Conservation (phyloP, 2,113 vertebrate species). For the Neogobius melanostomus region DNA sequence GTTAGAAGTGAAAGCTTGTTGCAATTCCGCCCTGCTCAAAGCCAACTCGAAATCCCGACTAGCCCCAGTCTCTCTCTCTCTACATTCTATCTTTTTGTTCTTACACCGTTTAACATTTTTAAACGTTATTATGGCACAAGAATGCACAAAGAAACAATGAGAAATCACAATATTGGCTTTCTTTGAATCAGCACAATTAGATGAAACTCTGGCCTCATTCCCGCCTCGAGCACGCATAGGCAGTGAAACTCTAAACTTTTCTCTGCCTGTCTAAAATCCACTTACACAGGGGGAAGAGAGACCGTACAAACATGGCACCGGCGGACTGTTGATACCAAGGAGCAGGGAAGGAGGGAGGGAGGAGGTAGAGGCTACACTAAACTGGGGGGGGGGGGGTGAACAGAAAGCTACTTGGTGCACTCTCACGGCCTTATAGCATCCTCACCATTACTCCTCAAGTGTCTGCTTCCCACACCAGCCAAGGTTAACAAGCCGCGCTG, state of each 20-base stretch:
- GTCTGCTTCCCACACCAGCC: conserved; percentile 72
- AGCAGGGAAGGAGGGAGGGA: neutral
- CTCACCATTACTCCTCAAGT: conserved; percentile 62
- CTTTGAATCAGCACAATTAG: neutral
- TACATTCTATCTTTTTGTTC: too few relatives aligned
- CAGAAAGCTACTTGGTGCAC: conserved; percentile 16
- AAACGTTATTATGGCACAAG: too few relatives aligned
- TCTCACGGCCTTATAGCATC: conserved; percentile 32
- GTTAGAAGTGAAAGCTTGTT: too few relatives aligned
- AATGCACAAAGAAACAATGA: neutral
- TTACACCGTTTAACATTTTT: too few relatives aligned
- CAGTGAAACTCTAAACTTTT: conserved; percentile 59
- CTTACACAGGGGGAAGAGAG: neutral
- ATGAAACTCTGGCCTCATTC: conserved; percentile 31
- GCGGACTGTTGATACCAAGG: conserved; percentile 4
- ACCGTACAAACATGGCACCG: conserved; percentile 16
- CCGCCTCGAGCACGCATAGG: conserved; percentile 24
- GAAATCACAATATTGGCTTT: neutral
- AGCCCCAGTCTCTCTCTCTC: too few relatives aligned
- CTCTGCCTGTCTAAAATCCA: conserved; percentile 29
- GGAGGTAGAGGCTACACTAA: too few relatives aligned
- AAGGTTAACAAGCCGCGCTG: conserved; percentile 76
- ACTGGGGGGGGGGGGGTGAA: neutral
- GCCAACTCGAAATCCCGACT: too few relatives aligned
- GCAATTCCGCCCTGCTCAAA: too few relatives aligned